Evolutionary conservation across 2,888 invertebrate genomes (phyloP).

Genomic region (Diploptera punctata): DNA sequence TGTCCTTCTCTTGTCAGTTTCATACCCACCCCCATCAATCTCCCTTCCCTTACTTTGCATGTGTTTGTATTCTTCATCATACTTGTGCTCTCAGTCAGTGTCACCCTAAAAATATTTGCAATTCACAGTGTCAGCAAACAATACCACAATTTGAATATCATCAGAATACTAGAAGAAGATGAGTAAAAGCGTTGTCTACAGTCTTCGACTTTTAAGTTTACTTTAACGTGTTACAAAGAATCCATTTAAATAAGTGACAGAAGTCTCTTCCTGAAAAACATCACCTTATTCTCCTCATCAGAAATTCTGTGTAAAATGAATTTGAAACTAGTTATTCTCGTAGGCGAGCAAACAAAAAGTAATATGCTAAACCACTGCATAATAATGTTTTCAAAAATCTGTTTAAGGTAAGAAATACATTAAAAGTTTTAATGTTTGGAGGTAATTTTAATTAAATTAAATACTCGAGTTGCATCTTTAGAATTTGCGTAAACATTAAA

Average conservation of each 20-base stretch:
- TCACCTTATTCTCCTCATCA: too few species aligned
- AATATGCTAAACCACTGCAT: too few species aligned
- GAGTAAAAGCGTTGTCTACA: not conserved
- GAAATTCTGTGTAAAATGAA: too few species aligned
- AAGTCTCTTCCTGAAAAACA: too few species aligned
- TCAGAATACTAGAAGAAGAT: slow-evolving; percentile 8
- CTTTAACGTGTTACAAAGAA: not conserved
- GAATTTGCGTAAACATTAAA: too few species aligned
- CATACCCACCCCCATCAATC: not conserved
- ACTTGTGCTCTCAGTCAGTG: slow-evolving; percentile 25
- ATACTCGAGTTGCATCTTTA: too few species aligned
- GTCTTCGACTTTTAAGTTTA: not conserved
- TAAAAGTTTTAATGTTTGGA: too few species aligned
- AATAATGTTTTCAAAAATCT: too few species aligned
- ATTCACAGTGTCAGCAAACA: slow-evolving; percentile 14
- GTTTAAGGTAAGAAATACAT: too few species aligned
- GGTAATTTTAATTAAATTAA: too few species aligned
- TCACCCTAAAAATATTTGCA: slow-evolving; percentile 10
- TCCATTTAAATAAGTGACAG: not conserved
- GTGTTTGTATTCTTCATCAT: slow-evolving; percentile 28
- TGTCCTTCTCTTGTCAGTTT: not conserved
- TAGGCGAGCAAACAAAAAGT: too few species aligned
- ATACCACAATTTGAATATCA: slow-evolving; percentile 17
- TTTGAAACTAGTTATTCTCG: too few species aligned
- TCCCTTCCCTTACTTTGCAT: slow-evolving; percentile 7